A percentile compares a stretch with the other conserved stretches of the same genome.
phyloP scores from a whole-genome alignment of 2,888 invertebrate species.

The Brachylomia viminalis region DNA sequence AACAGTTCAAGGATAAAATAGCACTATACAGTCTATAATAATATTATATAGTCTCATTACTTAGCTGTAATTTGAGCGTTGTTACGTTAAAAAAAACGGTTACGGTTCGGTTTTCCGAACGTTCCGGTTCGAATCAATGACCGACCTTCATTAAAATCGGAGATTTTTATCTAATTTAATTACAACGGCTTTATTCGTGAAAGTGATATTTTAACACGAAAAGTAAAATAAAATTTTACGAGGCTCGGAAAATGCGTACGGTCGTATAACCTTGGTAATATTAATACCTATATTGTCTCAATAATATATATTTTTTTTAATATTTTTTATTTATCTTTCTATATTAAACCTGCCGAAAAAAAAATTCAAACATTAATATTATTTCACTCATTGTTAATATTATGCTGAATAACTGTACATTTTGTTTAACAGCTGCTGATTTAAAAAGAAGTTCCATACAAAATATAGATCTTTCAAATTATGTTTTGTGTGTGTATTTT shows the following conservation, averaged over 20 bases:
- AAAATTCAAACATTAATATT: constrained; percentile 28
- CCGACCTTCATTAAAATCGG: constrained; percentile 58
- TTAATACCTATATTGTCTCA: neutral
- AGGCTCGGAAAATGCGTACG: constrained; percentile 27
- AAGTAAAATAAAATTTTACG: constrained; percentile 47
- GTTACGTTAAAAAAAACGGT: constrained; percentile 53
- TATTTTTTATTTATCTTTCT: too few relatives aligned
- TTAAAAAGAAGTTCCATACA: neutral
- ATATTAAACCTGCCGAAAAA: neutral
- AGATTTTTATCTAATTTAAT: constrained; percentile 62
- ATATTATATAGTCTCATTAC: constrained; percentile 56
- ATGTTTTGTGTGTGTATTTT: neutral
- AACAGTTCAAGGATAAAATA: constrained; percentile 43
- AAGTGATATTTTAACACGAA: constrained; percentile 48
- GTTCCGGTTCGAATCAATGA: constrained; percentile 51
- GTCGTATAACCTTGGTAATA: constrained; percentile 20
- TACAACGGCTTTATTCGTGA: constrained; percentile 52
- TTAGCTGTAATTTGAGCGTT: constrained; percentile 49
- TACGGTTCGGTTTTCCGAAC: constrained; percentile 14
- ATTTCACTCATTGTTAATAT: constrained; percentile 18
- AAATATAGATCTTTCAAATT: neutral
- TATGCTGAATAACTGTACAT: neutral
- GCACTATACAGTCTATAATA: constrained; percentile 26
- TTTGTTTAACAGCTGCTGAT: neutral
- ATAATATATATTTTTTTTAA: too few relatives aligned